A percentile compares a stretch with the other conserved stretches of the same genome.
Conservation (phyloP, 2,113 vertebrate genomes). For the Phaetusa simplex region DNA sequence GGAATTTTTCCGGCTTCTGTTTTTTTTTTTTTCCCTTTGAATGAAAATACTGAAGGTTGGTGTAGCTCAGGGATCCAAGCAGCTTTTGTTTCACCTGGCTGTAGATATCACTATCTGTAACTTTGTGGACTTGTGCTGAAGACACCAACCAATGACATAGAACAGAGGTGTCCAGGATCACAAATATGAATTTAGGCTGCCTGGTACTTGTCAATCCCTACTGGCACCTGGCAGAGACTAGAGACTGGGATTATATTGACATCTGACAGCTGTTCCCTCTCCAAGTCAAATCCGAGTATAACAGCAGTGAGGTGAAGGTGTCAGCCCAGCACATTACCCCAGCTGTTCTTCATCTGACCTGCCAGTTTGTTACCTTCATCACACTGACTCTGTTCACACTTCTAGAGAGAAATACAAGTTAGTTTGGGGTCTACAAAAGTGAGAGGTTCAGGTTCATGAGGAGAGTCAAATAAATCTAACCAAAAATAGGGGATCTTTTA, state of each 20-base stretch:
- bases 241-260: not conserved
- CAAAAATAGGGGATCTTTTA: not conserved
- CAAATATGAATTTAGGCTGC: not conserved
- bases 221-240: not conserved
- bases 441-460: not conserved
- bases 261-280: not conserved
- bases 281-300: not conserved
- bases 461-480: not conserved
- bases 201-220: not conserved
- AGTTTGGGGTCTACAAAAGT: not conserved
- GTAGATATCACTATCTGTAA: not conserved
- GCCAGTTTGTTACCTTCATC: not conserved
- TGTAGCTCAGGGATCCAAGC: not conserved
- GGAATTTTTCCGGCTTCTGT: not conserved
- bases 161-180: not conserved
- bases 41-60: not conserved
- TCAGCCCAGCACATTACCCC: not conserved
- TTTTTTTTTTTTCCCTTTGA: not conserved
- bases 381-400: not conserved
- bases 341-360: not conserved
- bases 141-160: not conserved
- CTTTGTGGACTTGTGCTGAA: not conserved
- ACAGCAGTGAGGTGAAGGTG: not conserved
- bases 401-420: not conserved
- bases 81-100: not conserved